Evolutionary conservation across 2,888 invertebrate genomes (phyloP).

Genomic region (Trissoscelio sp.): DNA sequence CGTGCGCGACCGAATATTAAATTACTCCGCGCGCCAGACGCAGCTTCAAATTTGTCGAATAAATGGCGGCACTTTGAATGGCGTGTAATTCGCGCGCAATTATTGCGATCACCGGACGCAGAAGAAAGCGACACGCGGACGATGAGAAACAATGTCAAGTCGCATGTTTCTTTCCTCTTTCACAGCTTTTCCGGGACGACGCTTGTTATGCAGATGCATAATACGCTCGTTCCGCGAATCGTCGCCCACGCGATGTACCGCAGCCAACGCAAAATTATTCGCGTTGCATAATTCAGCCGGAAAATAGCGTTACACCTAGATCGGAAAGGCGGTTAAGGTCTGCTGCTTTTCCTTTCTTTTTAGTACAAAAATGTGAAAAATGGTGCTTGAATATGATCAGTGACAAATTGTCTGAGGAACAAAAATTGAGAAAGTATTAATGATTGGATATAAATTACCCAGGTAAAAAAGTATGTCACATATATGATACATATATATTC

Average conservation of each 20-base stretch:
- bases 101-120: not conserved
- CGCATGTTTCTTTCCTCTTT: not conserved
- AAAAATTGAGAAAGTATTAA: no score
- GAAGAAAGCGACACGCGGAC: not conserved
- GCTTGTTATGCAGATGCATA: slow-evolving; percentile 57
- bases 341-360: slow-evolving; percentile 6
- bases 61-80: slow-evolving; percentile 35
- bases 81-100: slow-evolving; percentile 35
- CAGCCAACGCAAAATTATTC: slow-evolving; percentile 31
- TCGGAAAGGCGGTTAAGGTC: slow-evolving; percentile 28
- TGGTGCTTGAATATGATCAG: no score
- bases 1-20: slow-evolving; percentile 23
- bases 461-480: no score
- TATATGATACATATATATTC: no score
- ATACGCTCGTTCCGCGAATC: slow-evolving; percentile 25
- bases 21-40: no score
- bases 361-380: no score
- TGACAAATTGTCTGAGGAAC: no score
- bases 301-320: slow-evolving; percentile 28
- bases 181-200: slow-evolving; percentile 1
- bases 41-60: no score
- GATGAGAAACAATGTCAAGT: not conserved
- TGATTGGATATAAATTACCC: no score
- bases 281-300: slow-evolving; percentile 47
- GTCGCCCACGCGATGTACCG: slow-evolving; percentile 33